Conservation (phyloP, 2,888 invertebrate species). For the Ichneumoninae sp. region DNA sequence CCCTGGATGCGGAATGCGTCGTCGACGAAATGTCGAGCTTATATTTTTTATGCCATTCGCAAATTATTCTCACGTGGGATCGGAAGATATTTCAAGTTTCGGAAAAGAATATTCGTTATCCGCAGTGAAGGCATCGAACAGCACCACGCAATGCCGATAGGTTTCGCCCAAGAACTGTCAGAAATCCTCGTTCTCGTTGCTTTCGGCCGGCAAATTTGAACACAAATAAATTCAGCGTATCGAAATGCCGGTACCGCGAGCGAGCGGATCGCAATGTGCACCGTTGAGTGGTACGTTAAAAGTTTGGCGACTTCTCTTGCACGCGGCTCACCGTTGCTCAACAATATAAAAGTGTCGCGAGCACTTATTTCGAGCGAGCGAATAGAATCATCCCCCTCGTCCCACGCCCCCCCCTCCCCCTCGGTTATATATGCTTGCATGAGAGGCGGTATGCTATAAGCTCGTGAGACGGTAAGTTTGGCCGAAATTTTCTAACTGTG, state of each 20-base stretch:
- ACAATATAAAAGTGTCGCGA: slow-evolving; percentile 51
- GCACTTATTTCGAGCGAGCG: slow-evolving; percentile 58
- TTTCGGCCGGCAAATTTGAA: slow-evolving; percentile 1
- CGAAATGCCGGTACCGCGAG: background rate
- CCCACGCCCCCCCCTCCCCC: background rate
- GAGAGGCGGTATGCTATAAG: slow-evolving; percentile 18
- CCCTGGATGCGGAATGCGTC: no score
- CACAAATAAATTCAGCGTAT: slow-evolving; percentile 34
- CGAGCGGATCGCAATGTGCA: slow-evolving; percentile 17
- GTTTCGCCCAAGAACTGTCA: background rate
- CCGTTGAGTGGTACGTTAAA: slow-evolving; percentile 31
- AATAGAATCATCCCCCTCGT: slow-evolving; percentile 51
- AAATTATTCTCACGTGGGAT: background rate
- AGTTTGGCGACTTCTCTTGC: slow-evolving; percentile 32
- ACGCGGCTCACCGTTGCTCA: slow-evolving; percentile 33
- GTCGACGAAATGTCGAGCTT: background rate
- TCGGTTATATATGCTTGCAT: background rate
- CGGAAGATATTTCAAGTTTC: background rate
- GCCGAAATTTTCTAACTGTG: slow-evolving; percentile 54
- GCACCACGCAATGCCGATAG: background rate
- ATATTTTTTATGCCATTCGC: background rate
- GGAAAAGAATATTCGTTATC: background rate
- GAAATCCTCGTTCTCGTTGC: slow-evolving; percentile 1
- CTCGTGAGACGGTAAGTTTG: slow-evolving; percentile 44
- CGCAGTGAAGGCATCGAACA: background rate